Conservation (phyloP, 1,140 invertebrate species). For the Anastrepha ludens region DNA sequence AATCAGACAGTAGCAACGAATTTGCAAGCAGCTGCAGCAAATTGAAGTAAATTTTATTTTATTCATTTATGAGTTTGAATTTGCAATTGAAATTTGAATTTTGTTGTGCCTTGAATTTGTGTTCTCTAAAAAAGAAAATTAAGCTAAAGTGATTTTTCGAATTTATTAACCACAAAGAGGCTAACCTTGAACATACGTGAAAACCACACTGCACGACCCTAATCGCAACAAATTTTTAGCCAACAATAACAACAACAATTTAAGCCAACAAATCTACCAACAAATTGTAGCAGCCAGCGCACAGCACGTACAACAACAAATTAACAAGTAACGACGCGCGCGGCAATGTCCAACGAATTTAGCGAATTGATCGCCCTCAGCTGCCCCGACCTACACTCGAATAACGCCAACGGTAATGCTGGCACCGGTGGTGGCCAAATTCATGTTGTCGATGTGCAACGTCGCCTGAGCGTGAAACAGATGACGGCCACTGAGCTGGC, state of each 20-base stretch:
- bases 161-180: conserved; percentile 31
- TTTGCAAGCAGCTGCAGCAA: neutral
- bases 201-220: conserved; percentile 40
- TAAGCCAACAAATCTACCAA: neutral
- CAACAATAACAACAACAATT: conserved; percentile 57
- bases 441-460: conserved; percentile 64
- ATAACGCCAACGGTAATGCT: conserved; percentile 54
- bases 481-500: conserved; percentile 70
- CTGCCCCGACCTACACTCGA: conserved; percentile 65
- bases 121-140: neutral
- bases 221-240: conserved; percentile 43
- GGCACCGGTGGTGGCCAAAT: conserved; percentile 57
- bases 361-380: conserved; percentile 71
- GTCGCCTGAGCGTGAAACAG: conserved; percentile 69
- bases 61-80: neutral
- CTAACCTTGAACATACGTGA: conserved; percentile 55
- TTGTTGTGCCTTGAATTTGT: neutral
- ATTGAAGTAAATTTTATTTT: neutral
- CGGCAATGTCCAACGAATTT: conserved; percentile 68
- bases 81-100: neutral
- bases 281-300: neutral
- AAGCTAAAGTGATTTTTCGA: neutral
- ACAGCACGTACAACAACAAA: neutral
- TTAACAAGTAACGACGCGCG: neutral
- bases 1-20: neutral